Base-by-base conservation (phyloP, 1,140 invertebrate species). In the Coenobita brevimanus region DNA sequence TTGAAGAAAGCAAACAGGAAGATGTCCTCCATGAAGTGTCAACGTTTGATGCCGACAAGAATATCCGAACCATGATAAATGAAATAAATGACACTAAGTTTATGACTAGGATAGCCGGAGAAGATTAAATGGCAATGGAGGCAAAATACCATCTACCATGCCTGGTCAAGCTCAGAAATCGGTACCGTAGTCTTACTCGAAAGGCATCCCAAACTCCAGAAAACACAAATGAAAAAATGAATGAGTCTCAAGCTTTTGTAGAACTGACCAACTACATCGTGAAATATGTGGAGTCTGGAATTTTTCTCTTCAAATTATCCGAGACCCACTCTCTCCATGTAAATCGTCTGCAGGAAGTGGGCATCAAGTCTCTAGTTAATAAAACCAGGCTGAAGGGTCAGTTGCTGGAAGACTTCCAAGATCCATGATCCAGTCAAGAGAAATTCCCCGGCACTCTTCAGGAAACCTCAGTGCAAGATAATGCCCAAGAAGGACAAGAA, bases 211-310 rank as follows among this genome's bases (percentile, higher is more conserved):
- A 30, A 3, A 30, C 33, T 27, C n/a, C 10, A 76, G 36, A 76
- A 76, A 43, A 76, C 73, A 76, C n/a, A 76, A n/a, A n/a, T 41
- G 73, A 41, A 43, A 76, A 76, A n/a, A 76, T 76, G 75, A 78
- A 78, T 21, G 33, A 76, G n/a, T 3, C 4, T 76, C 3, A 4
- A 4, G 41, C 73, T 38, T 46, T 76, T n/a, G n/a, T n/a, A 10
- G 73, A 76, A 76, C 41, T 76, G 10, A n/a, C n/a, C 73, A 76
- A 15, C 3, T 76, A 76, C n/a, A 76, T 76, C 27, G 73, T 4
- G 24, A 43, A 46, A n/a, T 76, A 3, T 41, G 73, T 76, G 3
- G n/a, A 76, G 24, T 10, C 4, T 76, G 73, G 73, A 3, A 76
- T 41, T 76, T 24, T 76, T 41, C 36, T 76, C 10, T 76, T 76